phyloP scores from a whole-genome alignment of 2,797 vertebrate species.

The Eospalax fontanierii region DNA sequence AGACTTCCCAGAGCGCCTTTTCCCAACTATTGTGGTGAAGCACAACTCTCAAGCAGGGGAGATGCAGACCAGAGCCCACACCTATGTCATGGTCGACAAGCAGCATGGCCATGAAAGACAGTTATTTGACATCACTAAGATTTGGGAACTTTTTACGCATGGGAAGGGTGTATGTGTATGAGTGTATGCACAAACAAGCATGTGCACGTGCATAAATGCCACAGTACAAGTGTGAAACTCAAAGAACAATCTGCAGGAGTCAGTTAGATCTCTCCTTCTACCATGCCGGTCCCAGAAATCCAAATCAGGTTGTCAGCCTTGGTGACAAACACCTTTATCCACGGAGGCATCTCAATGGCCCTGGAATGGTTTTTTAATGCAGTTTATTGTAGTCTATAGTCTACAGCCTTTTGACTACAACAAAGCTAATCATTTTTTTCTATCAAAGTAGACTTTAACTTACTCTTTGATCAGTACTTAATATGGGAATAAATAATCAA shows the following conservation, averaged over 20 bases:
- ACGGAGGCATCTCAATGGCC: no score
- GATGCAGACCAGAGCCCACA: not conserved
- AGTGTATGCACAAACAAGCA: no score
- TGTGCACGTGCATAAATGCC: no score
- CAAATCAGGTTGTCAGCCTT: no score
- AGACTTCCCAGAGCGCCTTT: not conserved
- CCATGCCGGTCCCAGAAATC: no score
- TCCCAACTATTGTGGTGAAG: not conserved
- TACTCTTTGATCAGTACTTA: not conserved
- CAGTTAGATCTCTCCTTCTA: no score
- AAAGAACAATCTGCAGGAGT: no score
- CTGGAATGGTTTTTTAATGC: not conserved
- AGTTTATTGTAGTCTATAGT: not conserved
- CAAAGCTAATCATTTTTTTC: not conserved
- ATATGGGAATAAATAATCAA: not conserved
- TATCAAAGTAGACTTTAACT: slow-evolving; percentile 52
- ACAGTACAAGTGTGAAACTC: no score
- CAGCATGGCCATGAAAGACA: not conserved
- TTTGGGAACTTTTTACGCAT: not conserved
- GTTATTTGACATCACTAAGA: slow-evolving; percentile 2
- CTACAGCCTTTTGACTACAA: not conserved
- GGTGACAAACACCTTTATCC: no score
- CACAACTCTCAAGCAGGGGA: not conserved
- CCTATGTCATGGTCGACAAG: not conserved
- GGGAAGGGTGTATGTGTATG: no score